Evolutionary conservation across 2,888 invertebrate species (phyloP), one percentile per base, ranked within the genome.

Genomic region (Acanthosoma haemorrhoidale): DNA sequence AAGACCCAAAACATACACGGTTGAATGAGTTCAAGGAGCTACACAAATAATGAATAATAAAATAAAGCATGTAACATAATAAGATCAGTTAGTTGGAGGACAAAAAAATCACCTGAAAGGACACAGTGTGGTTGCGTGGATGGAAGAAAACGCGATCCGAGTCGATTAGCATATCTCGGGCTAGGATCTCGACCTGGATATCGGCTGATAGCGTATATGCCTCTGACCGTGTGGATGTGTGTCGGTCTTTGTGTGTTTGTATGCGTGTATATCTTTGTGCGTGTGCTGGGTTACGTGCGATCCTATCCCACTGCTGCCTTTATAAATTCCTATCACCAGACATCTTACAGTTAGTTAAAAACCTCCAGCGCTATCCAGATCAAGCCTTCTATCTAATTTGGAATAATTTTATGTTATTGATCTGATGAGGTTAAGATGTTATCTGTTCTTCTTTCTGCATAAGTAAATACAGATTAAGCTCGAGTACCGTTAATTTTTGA

Each of bases 311-410:
- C 29, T 51, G 25, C 25, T 51, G 13, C 11, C 51, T 51, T 51
- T 51, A 51, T 51, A 51, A 51, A 51, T 51, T 51, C 25, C 51
- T 51, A 21, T 51, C 51, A 21, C 43, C 21, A 25, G n/a, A 51
- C 25, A 51, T 51, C 51, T 51, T 25, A n/a, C 51, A 51, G 29
- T 51, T 51, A 6, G 51, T 51, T 51, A 21, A 21, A 21, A 51
- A 9, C 13, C 51, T 25, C 32, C 32, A 32, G 9, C 32, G 32
- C 5, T 6, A 13, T 1, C 29, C 25, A 25, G 29, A 51, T 51
- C 29, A n/a, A 51, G 29, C n/a, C 51, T n/a, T 21, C 51, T 51
- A 25, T 25, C 21, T 51, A 51, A 51, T 51, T 51, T 51, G 51
- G 1, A 25, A 25, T 51, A 51, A 25, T 4, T n/a, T 51, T 51